Conservation (phyloP, 2,888 invertebrate species). For the Tenthredo scrophulariae region DNA sequence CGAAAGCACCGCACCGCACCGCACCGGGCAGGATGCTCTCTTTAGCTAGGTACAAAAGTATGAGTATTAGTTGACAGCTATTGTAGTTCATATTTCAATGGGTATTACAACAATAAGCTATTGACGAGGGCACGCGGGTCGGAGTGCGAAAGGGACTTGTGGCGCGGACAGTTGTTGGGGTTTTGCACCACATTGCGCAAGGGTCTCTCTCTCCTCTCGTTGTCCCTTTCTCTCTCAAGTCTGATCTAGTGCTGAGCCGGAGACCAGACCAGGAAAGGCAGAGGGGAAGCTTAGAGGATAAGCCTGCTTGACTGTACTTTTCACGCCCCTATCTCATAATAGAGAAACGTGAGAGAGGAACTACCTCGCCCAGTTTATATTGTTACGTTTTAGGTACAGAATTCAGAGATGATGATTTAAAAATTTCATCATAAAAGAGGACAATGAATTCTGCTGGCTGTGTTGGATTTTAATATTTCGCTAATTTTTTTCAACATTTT, state of each 20-base stretch:
- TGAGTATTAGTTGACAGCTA: conserved; percentile 65
- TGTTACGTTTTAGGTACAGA: background rate
- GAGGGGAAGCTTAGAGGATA: conserved; percentile 58
- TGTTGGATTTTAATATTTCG: background rate
- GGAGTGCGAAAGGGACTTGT: conserved; percentile 22
- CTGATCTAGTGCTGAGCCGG: background rate
- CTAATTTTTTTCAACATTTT: background rate
- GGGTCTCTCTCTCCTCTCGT: background rate
- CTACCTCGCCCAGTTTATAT: conserved; percentile 21
- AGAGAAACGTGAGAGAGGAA: conserved; percentile 36
- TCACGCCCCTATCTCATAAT: conserved; percentile 71
- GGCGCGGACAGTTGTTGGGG: conserved; percentile 35
- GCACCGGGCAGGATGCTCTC: conserved; percentile 48
- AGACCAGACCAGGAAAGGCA: background rate
- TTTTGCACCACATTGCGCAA: conserved; percentile 45
- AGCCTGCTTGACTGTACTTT: conserved; percentile 76
- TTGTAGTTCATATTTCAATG: conserved; percentile 72
- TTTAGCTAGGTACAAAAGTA: conserved; percentile 17
- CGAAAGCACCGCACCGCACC: background rate
- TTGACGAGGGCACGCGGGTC: conserved; percentile 64
- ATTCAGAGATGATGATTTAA: conserved; percentile 14
- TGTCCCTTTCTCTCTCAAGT: background rate
- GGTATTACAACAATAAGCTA: conserved; percentile 74
- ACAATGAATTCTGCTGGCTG: background rate
- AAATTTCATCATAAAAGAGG: conserved; percentile 10